Percentiles rank a stretch among this genome's conserved stretches.
Conservation (phyloP, 2,113 vertebrate genomes). For the Prionailurus viverrinus region DNA sequence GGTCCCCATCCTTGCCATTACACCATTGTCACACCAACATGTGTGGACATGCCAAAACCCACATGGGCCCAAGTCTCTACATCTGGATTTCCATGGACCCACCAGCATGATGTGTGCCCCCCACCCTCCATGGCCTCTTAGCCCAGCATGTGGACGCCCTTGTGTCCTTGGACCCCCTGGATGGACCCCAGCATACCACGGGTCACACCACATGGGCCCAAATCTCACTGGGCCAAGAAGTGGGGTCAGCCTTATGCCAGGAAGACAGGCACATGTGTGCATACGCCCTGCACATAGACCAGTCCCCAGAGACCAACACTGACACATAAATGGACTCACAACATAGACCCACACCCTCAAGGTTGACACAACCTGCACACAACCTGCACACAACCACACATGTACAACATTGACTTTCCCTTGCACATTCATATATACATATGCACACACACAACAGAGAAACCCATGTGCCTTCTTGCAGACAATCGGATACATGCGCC, state of each 20-base stretch:
- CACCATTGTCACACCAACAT: not conserved
- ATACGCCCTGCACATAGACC: not conserved
- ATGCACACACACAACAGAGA: slow-evolving; percentile 39
- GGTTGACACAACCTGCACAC: not conserved
- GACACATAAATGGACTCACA: slow-evolving; percentile 15
- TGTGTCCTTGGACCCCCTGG: not conserved
- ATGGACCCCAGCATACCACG: not conserved
- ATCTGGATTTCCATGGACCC: not conserved
- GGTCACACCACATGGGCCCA: not conserved
- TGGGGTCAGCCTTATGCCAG: not conserved
- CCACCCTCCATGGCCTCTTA: not conserved
- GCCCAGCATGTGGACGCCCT: not conserved
- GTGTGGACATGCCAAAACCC: not conserved
- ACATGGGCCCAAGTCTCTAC: not conserved
- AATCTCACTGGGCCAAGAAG: not conserved
- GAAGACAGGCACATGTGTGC: not conserved
- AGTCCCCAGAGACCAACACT: slow-evolving; percentile 19
- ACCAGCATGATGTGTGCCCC: not conserved
- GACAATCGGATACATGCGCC: not conserved
- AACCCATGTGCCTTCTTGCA: not conserved
- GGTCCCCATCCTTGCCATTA: not conserved
- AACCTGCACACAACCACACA: not conserved
- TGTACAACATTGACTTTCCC: not conserved
- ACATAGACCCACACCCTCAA: slow-evolving; percentile 24
- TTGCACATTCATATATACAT: not conserved